Evolutionary conservation across 2,888 invertebrate genomes (phyloP).

Genomic region (Parnassius apollo): DNA sequence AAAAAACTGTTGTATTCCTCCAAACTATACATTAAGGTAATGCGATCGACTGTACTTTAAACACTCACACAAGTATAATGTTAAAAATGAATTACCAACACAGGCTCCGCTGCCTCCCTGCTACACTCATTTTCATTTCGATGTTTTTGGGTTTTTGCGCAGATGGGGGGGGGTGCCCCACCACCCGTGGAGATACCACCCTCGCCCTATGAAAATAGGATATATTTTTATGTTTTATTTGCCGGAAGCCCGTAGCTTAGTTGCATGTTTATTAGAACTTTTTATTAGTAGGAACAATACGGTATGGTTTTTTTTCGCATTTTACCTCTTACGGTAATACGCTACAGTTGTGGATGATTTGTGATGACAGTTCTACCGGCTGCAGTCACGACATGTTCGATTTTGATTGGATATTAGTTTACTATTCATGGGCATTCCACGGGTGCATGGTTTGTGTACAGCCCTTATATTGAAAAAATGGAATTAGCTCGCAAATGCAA

Average conservation of each 20-base stretch:
- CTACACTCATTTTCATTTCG: constrained; percentile 82
- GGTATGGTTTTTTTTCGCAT: constrained; percentile 46
- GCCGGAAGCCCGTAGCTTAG: constrained; percentile 79
- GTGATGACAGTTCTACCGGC: constrained; percentile 59
- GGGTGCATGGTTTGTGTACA: constrained; percentile 11
- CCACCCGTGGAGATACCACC: constrained; percentile 47
- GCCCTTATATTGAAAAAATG: neutral
- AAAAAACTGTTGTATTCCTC: constrained; percentile 14
- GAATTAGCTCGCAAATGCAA: too few relatives aligned
- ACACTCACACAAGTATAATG: constrained; percentile 78
- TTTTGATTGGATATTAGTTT: constrained; percentile 42
- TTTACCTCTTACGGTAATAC: constrained; percentile 31
- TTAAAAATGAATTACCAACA: constrained; percentile 82
- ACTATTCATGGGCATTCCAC: constrained; percentile 23
- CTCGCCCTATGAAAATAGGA: constrained; percentile 81
- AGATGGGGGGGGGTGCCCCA: constrained; percentile 55
- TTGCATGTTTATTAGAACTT: constrained; percentile 81
- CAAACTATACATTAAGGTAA: constrained; percentile 39
- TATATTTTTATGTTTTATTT: constrained; percentile 82
- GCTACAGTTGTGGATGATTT: constrained; percentile 49
- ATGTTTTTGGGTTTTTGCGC: constrained; percentile 82
- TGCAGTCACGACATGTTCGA: constrained; percentile 66
- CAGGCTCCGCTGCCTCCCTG: constrained; percentile 64
- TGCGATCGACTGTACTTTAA: constrained; percentile 73
- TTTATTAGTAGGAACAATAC: constrained; percentile 79